phyloP scores from a whole-genome alignment of 2,888 invertebrate species.

The Patella pellucida region DNA sequence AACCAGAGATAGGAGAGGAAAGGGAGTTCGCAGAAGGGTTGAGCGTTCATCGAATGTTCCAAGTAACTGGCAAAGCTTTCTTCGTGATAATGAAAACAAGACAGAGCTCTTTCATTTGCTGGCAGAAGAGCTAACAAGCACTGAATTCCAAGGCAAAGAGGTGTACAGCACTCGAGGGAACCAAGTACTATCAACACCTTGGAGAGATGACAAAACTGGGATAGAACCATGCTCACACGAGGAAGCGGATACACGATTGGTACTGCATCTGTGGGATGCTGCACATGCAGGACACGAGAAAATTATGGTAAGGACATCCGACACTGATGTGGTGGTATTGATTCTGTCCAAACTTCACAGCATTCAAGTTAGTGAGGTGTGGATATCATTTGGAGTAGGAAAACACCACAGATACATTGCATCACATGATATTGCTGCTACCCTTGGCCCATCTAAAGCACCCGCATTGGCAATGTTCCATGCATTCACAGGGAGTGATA shows the following conservation, averaged over 20 bases:
- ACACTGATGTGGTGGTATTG: no score
- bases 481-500: no score
- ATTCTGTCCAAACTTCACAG: no score
- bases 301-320: no score
- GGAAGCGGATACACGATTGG: no score
- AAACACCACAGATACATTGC: background rate
- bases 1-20: slow-evolving; percentile 36
- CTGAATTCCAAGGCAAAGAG: background rate
- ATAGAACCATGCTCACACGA: no score
- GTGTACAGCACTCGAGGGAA: no score
- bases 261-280: no score
- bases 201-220: no score
- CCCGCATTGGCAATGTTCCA: background rate
- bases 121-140: slow-evolving; percentile 14
- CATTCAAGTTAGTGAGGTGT: no score
- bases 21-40: slow-evolving; percentile 33
- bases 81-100: slow-evolving; percentile 35
- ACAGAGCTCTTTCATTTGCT: slow-evolving; percentile 33
- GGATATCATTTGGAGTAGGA: background rate
- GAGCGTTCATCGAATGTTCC: slow-evolving; percentile 21
- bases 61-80: slow-evolving; percentile 29
- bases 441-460: background rate
- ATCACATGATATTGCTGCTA: background rate
- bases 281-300: no score
- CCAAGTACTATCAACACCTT: no score